These are phyloP conservation scores for Petrocephalus microphthalmus DNA, from an alignment of 2,113 vertebrate species.

Conservation along the genomic window DNA sequence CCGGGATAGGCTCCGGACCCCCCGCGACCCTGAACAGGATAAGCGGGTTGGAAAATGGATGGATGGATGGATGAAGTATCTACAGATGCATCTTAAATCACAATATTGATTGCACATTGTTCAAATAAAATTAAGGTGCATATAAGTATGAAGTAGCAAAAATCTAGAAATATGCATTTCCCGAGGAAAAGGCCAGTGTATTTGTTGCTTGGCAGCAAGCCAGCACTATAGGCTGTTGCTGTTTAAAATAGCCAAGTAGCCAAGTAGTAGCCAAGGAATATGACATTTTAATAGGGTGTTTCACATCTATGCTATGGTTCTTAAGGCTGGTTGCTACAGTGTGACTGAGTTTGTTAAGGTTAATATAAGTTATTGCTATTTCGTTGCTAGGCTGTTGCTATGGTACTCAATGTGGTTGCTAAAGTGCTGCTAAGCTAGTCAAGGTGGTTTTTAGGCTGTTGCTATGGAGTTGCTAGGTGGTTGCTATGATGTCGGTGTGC, in stretches of 20 bases:
- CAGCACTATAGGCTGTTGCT: neutral
- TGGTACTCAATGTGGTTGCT: neutral
- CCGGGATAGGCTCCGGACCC: too few species aligned
- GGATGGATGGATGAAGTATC: too few species aligned
- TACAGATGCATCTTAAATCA: neutral
- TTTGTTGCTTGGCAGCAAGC: neutral
- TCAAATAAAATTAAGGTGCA: neutral
- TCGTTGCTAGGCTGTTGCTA: neutral
- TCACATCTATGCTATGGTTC: neutral
- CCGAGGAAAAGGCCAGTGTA: neutral
- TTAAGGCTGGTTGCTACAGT: neutral
- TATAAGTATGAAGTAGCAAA: neutral
- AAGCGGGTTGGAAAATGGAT: too few species aligned
- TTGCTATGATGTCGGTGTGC: neutral
- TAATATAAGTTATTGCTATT: neutral
- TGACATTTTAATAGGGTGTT: neutral
- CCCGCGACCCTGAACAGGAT: too few species aligned
- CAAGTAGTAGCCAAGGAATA: neutral
- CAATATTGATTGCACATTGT: neutral
- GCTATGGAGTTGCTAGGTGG: neutral
- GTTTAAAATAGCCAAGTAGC: too few species aligned
- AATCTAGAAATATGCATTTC: neutral
- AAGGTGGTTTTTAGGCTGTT: neutral
- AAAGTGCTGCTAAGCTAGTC: neutral
- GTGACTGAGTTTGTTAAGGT: too few species aligned